phyloP scores from a whole-genome alignment of 2,113 vertebrate genomes.

The Gasterosteus nipponicus region DNA sequence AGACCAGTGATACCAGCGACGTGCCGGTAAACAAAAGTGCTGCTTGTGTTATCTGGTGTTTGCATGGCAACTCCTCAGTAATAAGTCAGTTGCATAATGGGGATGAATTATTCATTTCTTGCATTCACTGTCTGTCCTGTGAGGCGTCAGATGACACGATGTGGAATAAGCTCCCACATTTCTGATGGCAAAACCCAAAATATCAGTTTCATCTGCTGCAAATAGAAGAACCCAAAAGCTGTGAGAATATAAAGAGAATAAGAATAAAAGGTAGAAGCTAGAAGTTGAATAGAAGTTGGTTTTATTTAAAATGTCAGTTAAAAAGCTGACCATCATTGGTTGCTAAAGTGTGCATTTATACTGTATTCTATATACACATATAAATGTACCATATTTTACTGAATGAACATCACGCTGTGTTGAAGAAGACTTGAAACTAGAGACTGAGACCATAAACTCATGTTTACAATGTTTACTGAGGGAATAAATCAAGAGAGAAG shows the following conservation, averaged over 20 bases:
- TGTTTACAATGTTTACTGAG: too few relatives aligned
- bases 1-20: neutral
- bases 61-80: constrained; percentile 26
- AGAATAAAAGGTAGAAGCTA: constrained; percentile 1
- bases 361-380: too few relatives aligned
- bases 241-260: neutral
- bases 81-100: constrained; percentile 54
- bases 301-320: neutral
- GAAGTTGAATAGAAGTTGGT: neutral
- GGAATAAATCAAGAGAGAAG: too few relatives aligned
- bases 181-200: neutral
- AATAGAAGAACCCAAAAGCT: neutral
- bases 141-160: constrained; percentile 60
- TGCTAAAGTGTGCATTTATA: neutral
- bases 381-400: too few relatives aligned
- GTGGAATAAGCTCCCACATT: neutral
- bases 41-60: neutral
- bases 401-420: too few relatives aligned
- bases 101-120: constrained; percentile 65
- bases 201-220: neutral
- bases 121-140: constrained; percentile 49
- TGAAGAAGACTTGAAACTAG: too few relatives aligned
- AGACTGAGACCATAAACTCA: too few relatives aligned
- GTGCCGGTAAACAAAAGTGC: neutral
- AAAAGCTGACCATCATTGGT: neutral